Evolutionary conservation across 2,888 invertebrate genomes (phyloP), one percentile per base, ranked within the genome.

Genomic region (Holacanthella duospinosa): DNA sequence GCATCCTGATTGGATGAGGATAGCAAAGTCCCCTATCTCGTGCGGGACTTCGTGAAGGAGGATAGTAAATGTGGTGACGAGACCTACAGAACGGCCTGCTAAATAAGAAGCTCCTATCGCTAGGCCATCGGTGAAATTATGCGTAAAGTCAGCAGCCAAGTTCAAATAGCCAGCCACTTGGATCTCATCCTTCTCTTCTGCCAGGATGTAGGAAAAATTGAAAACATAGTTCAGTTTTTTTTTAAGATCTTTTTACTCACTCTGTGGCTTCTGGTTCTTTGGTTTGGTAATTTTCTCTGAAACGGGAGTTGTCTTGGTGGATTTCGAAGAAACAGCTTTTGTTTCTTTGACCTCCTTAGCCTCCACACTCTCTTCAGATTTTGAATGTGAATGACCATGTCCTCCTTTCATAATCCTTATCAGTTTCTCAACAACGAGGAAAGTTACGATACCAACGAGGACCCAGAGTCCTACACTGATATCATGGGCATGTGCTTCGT

Each of bases 21-120:
- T 97, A 19, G 99, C 99, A 82, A 95, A 99, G 78, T 99, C 99
- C 44, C 99, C 99, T 76, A 99, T 96, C 80, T 99, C 99, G 81
- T 99, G 99, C 43, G 99, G 99, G 68, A 99, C 73, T 82, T 99
- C 99, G 78, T 99, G 99, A 55, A 99, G 79, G 60, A 99, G 82
- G 75, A 99, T 96, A 1, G 96, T 96, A 43, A 95, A 80, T 28
- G 97, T 97, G 21, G 99, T 99, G 19, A 96, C 83, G 61, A 88
- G 82, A 29, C 93, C 93, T 74, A 92, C 83, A 72, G 82, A 88
- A 74, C 87, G 85, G 16, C 96, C 95, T 64, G 93, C 94, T 74
- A 96, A 83, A 77, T 88, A 97, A 1, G 96, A 96, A 1, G 97
- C 97, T 59, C 99, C 99, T 76, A 99, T 97, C 26, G 99, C 99